phyloP scores from a whole-genome alignment of 2,113 vertebrate genomes.

The Sinocyclocheilus rhinocerous region DNA sequence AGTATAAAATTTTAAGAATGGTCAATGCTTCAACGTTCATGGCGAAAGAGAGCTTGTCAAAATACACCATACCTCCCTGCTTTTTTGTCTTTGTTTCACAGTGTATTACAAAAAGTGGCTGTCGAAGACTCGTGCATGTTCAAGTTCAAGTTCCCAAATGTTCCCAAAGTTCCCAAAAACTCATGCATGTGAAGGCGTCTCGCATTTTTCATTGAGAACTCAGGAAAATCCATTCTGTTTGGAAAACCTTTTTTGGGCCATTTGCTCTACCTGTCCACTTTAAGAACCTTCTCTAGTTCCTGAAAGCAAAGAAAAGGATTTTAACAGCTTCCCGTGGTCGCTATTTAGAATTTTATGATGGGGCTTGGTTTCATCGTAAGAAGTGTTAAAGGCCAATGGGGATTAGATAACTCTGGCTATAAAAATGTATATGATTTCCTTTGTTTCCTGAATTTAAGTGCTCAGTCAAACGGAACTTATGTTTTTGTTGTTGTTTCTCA shows the following conservation, averaged over 20 bases:
- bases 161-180: no score
- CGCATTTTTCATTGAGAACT: constrained; percentile 40
- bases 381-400: constrained; percentile 18
- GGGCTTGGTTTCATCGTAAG: neutral
- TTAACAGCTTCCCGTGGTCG: neutral
- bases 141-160: no score
- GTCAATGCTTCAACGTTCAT: neutral
- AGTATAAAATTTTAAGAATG: constrained; percentile 13
- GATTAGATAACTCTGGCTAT: neutral
- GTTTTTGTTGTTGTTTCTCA: neutral
- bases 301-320: neutral
- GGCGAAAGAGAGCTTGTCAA: neutral
- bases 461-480: neutral
- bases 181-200: constrained; percentile 8
- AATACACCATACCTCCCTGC: neutral
- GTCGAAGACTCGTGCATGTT: neutral
- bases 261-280: constrained; percentile 3
- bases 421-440: neutral
- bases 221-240: constrained; percentile 49
- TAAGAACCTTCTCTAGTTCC: neutral
- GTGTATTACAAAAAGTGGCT: constrained; percentile 1
- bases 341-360: neutral
- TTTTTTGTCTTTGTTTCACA: constrained; percentile 13
- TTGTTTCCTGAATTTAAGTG: neutral
- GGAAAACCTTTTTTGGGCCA: neutral